Base-by-base conservation (phyloP, 2,888 invertebrate species). In the Eumerus sabulonum region DNA sequence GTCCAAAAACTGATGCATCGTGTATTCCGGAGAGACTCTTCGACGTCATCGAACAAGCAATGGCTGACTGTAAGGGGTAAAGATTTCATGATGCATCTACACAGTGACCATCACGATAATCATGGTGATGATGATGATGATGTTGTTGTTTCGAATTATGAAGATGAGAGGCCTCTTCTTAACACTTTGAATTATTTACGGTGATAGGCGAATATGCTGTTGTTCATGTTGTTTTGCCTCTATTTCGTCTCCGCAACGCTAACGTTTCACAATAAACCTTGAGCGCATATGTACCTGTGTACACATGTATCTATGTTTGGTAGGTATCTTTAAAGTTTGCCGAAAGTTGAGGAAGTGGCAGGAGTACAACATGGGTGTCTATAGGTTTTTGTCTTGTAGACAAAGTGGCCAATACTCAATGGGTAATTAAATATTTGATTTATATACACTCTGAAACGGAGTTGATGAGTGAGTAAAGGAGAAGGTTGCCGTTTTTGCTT, bases 181-280 rank as follows among this genome's bases (percentile, higher is more conserved):
- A 79, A 79, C 79, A 79, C 79, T 79, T 74, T 54, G 74, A 70
- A 79, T 79, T 79, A 79, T 79, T 79, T 79, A 79, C 74, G 74
- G 70, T 74, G 79, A 79, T 79, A 79, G 70, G 79, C 68, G 72
- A 73, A 59, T 68, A 66, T 76, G 50, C 54, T 53, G 13, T 50
- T 38, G 36, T 36, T n/a, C n/a, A 11, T 36, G 36, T 36, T 11
- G 36, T 40, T 51, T 27, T 47, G 48, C 36, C 17, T 44, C 16
- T 27, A n/a, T 56, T 40, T 9, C 17, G 16, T 51, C 7, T 40
- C 40, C 2, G 9, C 11, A 9, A 27, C 27, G 27, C 27, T 27
- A 4, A 3, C 5, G 9, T 56, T 63, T 54, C 45, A 66, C 62
- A 77, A 67, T 53, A 62, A 4, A 27, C 27, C 27, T 4, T 27